Evolutionary conservation across 1,140 invertebrate genomes (phyloP).

Genomic region (Drosophila serrata): DNA sequence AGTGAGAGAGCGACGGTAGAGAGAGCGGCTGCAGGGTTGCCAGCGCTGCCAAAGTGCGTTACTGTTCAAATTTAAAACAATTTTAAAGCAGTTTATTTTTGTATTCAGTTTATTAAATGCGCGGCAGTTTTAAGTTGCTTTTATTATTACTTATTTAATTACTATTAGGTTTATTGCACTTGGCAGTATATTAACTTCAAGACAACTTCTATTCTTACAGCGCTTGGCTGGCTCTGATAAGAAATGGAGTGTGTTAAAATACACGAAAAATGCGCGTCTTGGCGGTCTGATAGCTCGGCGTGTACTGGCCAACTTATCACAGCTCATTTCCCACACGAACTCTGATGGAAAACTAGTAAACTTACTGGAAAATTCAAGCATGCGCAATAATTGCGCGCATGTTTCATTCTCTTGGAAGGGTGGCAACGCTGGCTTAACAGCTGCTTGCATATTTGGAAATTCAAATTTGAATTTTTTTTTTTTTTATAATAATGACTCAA

Average conservation of each 20-base stretch:
- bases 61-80: conserved; percentile 23
- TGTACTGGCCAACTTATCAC: conserved; percentile 59
- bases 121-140: not conserved
- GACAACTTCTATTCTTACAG: not conserved
- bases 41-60: conserved; percentile 13
- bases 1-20: not conserved
- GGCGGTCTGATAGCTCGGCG: conserved; percentile 74
- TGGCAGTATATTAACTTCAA: not conserved
- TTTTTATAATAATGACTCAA: conserved; percentile 4
- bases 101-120: not conserved
- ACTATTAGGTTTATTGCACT: not conserved
- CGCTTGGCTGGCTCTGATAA: conserved; percentile 5
- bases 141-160: not conserved
- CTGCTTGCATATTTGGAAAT: conserved; percentile 52
- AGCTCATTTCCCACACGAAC: conserved; percentile 39
- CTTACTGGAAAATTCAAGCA: conserved; percentile 57
- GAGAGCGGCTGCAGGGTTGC: conserved; percentile 23
- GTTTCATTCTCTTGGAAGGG: conserved; percentile 25
- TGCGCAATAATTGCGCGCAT: conserved; percentile 49
- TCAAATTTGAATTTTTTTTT: conserved; percentile 44
- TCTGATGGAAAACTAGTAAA: conserved; percentile 49
- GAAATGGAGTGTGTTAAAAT: conserved; percentile 8
- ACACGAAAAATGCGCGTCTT: conserved; percentile 22
- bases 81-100: not conserved
- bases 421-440: conserved; percentile 63